Conservation (phyloP, 2,888 invertebrate genomes). For the Elmis aenea region DNA sequence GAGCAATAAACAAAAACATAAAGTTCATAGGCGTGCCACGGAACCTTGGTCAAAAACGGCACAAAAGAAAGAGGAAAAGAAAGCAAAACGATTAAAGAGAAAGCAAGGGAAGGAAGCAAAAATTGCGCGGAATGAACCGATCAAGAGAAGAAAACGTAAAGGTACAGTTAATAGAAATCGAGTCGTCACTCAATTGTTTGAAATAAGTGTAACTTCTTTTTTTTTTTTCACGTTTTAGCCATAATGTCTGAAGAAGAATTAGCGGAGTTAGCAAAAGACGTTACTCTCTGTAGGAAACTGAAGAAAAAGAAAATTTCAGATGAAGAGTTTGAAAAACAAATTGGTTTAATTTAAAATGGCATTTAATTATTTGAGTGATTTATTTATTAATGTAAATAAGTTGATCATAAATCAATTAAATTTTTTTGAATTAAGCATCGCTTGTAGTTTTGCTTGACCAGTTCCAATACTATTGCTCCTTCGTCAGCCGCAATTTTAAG, state of each 20-base stretch:
- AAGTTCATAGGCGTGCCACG: conserved; percentile 52
- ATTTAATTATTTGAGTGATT: too few species aligned
- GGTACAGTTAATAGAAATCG: conserved; percentile 30
- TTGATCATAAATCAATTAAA: too few species aligned
- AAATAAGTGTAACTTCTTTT: not conserved
- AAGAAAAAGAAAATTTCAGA: conserved; percentile 75
- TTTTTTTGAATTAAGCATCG: too few species aligned
- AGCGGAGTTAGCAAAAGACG: conserved; percentile 72
- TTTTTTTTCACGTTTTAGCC: conserved; percentile 13
- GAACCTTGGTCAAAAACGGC: conserved; percentile 77
- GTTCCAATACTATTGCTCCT: too few species aligned
- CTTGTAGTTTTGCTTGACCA: too few species aligned
- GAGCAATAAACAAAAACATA: conserved; percentile 40
- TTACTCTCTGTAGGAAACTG: conserved; percentile 77
- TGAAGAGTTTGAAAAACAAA: conserved; percentile 61
- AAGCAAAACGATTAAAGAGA: conserved; percentile 57
- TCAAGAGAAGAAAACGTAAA: conserved; percentile 46
- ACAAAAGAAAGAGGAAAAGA: conserved; percentile 61
- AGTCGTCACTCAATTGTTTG: not conserved
- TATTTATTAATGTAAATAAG: too few species aligned
- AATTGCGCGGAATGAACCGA: conserved; percentile 42
- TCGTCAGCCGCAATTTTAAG: too few species aligned
- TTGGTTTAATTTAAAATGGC: too few species aligned
- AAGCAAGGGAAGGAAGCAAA: conserved; percentile 56
- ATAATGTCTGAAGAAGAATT: conserved; percentile 67